A percentile compares a stretch with the other conserved stretches of the same genome.
Evolutionary conservation across 2,113 vertebrate genomes (phyloP).

Genomic region (Pica pica): DNA sequence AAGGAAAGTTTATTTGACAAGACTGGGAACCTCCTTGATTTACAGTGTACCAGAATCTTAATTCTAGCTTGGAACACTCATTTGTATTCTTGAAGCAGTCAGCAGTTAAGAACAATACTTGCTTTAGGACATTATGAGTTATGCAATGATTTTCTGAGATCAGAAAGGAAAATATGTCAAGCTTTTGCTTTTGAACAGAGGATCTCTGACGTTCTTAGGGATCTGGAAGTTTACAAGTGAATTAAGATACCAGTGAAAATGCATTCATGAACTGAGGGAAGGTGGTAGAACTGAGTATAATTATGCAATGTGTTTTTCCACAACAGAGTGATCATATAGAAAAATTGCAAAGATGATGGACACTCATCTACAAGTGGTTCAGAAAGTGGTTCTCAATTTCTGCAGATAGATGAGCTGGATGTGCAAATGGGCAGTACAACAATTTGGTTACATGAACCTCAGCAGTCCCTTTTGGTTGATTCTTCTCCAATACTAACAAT

Average conservation of each 20-base stretch:
- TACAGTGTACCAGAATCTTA: neutral
- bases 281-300: neutral
- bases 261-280: neutral
- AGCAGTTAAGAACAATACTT: slow-evolving; percentile 7
- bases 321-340: neutral
- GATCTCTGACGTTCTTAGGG: neutral
- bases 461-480: neutral
- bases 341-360: neutral
- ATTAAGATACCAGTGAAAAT: neutral
- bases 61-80: neutral
- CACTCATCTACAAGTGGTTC: neutral
- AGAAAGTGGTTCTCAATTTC: neutral
- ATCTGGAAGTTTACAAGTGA: neutral
- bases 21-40: neutral
- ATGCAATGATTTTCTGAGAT: neutral
- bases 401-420: neutral
- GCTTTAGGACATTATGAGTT: slow-evolving; percentile 8
- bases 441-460: neutral
- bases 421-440: neutral
- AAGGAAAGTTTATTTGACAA: neutral
- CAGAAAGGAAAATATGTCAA: neutral
- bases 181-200: neutral
- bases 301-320: neutral
- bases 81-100: neutral
- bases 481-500: neutral